Conservation (phyloP, 2,888 invertebrate species). For the Latrodectus elegans region DNA sequence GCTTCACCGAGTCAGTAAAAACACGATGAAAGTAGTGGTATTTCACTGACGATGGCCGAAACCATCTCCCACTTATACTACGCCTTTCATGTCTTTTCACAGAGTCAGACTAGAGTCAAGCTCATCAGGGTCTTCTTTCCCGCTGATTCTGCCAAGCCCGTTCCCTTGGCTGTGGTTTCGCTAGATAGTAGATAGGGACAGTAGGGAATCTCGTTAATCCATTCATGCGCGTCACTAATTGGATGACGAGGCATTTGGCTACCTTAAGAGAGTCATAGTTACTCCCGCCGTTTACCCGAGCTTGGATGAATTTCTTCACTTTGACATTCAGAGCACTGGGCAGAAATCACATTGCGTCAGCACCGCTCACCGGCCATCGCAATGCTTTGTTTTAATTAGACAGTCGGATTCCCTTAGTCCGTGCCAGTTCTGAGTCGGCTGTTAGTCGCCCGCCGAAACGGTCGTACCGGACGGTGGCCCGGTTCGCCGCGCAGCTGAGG, state of each 20-base stretch:
- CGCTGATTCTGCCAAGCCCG: too few relatives aligned
- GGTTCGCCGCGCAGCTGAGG: constrained; percentile 72
- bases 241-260: constrained; percentile 66
- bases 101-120: constrained; percentile 80
- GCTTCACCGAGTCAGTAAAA: constrained; percentile 78
- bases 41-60: constrained; percentile 68
- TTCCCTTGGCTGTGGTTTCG: too few relatives aligned
- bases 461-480: not conserved
- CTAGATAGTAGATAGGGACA: constrained; percentile 11
- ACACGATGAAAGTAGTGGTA: constrained; percentile 79
- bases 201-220: constrained; percentile 61
- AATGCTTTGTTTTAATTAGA: constrained; percentile 78
- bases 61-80: constrained; percentile 79
- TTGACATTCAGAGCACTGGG: constrained; percentile 77
- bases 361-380: constrained; percentile 74
- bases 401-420: constrained; percentile 76
- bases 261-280: constrained; percentile 48
- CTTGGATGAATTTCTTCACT: constrained; percentile 76
- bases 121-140: constrained; percentile 79
- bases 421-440: constrained; percentile 74
- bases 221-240: constrained; percentile 65
- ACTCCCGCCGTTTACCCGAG: constrained; percentile 76
- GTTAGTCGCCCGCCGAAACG: constrained; percentile 63
- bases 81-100: constrained; percentile 81
- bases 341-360: constrained; percentile 77